Evolutionary conservation across 2,888 invertebrate species (phyloP).

Genomic region (Argyresthia goedartella): DNA sequence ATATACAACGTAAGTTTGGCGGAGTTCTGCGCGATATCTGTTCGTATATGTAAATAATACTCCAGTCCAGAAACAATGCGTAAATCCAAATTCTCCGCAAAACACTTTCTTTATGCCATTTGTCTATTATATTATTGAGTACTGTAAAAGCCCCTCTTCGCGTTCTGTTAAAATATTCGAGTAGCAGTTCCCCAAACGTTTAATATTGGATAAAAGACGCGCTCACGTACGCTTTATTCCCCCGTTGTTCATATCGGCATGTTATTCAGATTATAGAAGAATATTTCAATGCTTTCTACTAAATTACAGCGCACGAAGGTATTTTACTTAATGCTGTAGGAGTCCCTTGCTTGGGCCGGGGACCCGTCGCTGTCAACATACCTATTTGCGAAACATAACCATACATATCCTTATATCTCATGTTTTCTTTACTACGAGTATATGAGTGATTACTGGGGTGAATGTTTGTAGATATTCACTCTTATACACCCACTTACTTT

Average conservation of each 20-base stretch:
- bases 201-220: slow-evolving; percentile 69
- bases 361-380: too few species aligned
- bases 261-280: slow-evolving; percentile 71
- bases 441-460: neutral
- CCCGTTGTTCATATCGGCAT: slow-evolving; percentile 70
- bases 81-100: neutral
- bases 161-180: slow-evolving; percentile 62
- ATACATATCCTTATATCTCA: neutral
- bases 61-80: too few species aligned
- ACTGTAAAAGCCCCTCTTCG: slow-evolving; percentile 47
- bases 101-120: slow-evolving; percentile 12
- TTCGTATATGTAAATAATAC: too few species aligned
- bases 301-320: slow-evolving; percentile 67
- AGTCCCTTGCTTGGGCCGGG: too few species aligned
- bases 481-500: too few species aligned
- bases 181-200: slow-evolving; percentile 57
- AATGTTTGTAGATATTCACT: neutral
- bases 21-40: too few species aligned
- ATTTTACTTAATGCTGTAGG: slow-evolving; percentile 33
- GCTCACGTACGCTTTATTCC: slow-evolving; percentile 57
- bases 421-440: neutral
- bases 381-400: neutral
- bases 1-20: too few species aligned
- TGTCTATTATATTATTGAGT: slow-evolving; percentile 54
- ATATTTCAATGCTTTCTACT: slow-evolving; percentile 71